Percentiles rank a stretch among this genome's conserved stretches.
Evolutionary conservation across 2,113 vertebrate species (phyloP).

Genomic region (Percopsis transmontana): DNA sequence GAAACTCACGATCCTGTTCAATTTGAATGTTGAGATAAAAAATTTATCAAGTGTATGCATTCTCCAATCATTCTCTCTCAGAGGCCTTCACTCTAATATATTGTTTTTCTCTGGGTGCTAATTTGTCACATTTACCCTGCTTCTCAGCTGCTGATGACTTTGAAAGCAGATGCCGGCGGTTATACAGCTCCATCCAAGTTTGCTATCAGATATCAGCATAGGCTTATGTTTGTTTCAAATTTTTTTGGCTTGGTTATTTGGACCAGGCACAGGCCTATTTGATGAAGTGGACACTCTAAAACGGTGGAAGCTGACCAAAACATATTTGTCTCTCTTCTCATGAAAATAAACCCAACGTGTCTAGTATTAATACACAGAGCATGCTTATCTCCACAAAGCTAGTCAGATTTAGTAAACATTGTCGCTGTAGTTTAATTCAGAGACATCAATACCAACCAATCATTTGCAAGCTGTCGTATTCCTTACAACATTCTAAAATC

Average conservation of each 20-base stretch:
- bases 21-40: not conserved
- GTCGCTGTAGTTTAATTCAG: conserved; percentile 28
- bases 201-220: conserved; percentile 26
- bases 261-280: conserved; percentile 31
- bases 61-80: not conserved
- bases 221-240: conserved; percentile 23
- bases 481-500: not conserved
- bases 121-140: conserved; percentile 7
- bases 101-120: conserved; percentile 6
- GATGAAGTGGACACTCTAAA: conserved; percentile 44
- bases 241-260: conserved; percentile 31
- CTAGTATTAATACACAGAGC: conserved; percentile 25
- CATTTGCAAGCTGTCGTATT: conserved; percentile 9
- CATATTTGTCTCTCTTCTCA: conserved; percentile 36
- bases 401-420: conserved; percentile 31
- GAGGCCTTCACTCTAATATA: not conserved
- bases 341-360: conserved; percentile 46
- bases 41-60: not conserved
- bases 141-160: conserved; percentile 9
- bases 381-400: conserved; percentile 14
- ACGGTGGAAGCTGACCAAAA: conserved; percentile 39
- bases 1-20: not conserved
- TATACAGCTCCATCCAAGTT: conserved; percentile 21
- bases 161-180: conserved; percentile 12
- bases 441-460: conserved; percentile 7